These are phyloP conservation scores for Paradoxurus hermaphroditus DNA, from an alignment of 2,113 vertebrate genomes.

Conservation along the genomic window DNA sequence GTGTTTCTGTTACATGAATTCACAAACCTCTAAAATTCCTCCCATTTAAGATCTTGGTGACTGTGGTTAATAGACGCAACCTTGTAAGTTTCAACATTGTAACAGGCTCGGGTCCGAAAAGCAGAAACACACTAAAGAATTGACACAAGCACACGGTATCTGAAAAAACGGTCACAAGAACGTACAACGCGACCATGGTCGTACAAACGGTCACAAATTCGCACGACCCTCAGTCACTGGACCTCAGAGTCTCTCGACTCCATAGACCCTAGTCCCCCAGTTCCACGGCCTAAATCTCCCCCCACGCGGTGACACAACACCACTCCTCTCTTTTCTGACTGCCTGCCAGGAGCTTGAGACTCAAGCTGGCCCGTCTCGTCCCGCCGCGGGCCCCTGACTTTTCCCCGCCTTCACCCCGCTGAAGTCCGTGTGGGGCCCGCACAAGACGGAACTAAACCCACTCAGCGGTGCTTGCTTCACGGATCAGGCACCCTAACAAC, in stretches of 20 bases:
- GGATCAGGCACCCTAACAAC: neutral
- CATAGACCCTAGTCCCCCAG: neutral
- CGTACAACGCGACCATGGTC: neutral
- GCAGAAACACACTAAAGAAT: neutral
- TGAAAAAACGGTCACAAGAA: neutral
- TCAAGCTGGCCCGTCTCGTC: neutral
- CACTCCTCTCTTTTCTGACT: neutral
- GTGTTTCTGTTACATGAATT: neutral
- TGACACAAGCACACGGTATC: neutral
- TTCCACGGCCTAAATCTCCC: neutral
- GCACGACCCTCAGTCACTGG: neutral
- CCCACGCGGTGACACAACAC: neutral
- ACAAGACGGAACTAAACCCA: neutral
- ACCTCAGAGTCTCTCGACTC: neutral
- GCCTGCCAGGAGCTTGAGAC: neutral
- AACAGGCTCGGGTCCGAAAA: neutral
- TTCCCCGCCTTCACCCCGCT: neutral
- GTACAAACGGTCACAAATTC: neutral
- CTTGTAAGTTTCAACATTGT: neutral
- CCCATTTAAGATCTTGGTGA: neutral
- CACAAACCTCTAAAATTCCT: neutral
- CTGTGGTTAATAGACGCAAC: neutral
- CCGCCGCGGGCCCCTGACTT: fast-evolving
- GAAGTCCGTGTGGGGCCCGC: neutral
- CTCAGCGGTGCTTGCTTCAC: neutral